A percentile compares a stretch with the other conserved stretches of the same genome.
Evolutionary conservation across 2,797 vertebrate genomes (phyloP).

Genomic region (Pseudotriccus pelzelni): DNA sequence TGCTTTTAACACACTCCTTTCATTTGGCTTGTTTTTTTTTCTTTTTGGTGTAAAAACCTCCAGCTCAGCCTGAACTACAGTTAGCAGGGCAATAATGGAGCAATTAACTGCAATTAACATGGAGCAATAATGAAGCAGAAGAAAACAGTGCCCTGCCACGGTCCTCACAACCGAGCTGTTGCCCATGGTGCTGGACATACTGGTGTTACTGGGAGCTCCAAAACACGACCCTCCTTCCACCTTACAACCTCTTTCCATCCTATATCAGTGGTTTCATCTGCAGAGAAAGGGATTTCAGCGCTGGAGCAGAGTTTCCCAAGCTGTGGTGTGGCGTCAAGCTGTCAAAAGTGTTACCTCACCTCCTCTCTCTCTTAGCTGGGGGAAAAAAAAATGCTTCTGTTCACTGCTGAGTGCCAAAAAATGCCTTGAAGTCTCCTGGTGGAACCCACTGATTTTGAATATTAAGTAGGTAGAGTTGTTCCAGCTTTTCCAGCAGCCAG

Average conservation of each 20-base stretch:
- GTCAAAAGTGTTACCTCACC: not conserved
- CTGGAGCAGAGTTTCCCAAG: not conserved
- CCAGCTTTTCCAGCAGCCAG: not conserved
- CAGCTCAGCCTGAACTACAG: not conserved
- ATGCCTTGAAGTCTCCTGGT: not conserved
- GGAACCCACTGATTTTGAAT: not conserved
- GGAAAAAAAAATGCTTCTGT: not conserved
- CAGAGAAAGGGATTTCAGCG: not conserved
- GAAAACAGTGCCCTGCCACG: not conserved
- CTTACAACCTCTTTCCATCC: not conserved
- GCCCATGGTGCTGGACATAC: not conserved
- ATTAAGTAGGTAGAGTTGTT: not conserved
- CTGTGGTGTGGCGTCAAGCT: not conserved
- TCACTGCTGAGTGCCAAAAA: not conserved
- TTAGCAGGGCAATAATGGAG: not conserved
- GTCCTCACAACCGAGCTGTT: not conserved
- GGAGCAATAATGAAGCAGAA: not conserved
- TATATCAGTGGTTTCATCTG: not conserved
- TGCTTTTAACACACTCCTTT: not conserved
- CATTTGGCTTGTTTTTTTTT: not conserved
- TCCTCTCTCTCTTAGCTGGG: not conserved
- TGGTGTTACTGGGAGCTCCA: not conserved
- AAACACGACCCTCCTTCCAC: not conserved
- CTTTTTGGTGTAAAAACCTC: not conserved
- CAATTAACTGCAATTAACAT: constrained; percentile 4